Percentiles rank a stretch among this genome's conserved stretches.
Evolutionary conservation across 1,140 invertebrate genomes (phyloP).

Genomic region (Drusus annulatus): DNA sequence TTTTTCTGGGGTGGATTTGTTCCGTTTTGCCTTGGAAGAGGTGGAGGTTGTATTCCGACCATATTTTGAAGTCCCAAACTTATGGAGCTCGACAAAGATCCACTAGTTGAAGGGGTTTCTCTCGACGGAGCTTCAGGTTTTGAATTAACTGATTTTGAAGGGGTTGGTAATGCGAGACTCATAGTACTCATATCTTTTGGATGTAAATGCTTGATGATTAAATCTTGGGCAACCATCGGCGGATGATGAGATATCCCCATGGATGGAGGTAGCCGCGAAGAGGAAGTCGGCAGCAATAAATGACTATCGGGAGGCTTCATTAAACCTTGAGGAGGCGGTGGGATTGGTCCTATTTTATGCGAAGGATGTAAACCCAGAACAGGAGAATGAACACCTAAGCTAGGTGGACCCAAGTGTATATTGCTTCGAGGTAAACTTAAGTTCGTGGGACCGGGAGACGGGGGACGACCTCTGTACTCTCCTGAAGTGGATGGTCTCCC

Average conservation of each 20-base stretch:
- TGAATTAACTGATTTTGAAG: slow-evolving; percentile 30
- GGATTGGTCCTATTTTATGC: slow-evolving; percentile 68
- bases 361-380: slow-evolving; percentile 66
- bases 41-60: slow-evolving; percentile 69
- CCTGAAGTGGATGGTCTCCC: slow-evolving; percentile 65
- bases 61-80: slow-evolving; percentile 69
- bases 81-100: slow-evolving; percentile 51
- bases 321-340: slow-evolving; percentile 69
- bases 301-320: slow-evolving; percentile 63
- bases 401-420: slow-evolving; percentile 60
- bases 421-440: slow-evolving; percentile 66
- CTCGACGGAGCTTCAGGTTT: slow-evolving; percentile 28
- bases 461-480: slow-evolving; percentile 66
- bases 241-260: slow-evolving; percentile 64
- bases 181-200: slow-evolving; percentile 61
- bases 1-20: slow-evolving; percentile 72
- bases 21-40: slow-evolving; percentile 68
- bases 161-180: not conserved
- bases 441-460: slow-evolving; percentile 70
- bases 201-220: slow-evolving; percentile 68
- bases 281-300: slow-evolving; percentile 41
- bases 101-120: slow-evolving; percentile 46
- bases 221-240: slow-evolving; percentile 67
- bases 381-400: slow-evolving; percentile 63
- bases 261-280: slow-evolving; percentile 61